Base-by-base conservation (phyloP, 1,140 invertebrate genomes). In the Colletes gigas region DNA sequence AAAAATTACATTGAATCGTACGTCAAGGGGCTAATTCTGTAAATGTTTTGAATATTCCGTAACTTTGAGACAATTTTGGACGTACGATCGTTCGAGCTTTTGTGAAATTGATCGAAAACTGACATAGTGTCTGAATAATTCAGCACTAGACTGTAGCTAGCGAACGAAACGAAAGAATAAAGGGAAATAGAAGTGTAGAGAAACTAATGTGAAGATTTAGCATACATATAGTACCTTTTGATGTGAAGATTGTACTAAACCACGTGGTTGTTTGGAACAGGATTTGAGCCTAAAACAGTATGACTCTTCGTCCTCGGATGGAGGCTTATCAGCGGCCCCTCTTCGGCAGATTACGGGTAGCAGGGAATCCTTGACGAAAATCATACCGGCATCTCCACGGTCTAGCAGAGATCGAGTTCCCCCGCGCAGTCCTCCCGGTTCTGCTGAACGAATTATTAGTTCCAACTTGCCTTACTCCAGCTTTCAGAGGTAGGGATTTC, bases 201-300 rank as follows among this genome's bases (percentile, higher is more conserved):
- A 15, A 57, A 15, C n/a, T 57, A 57, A 57, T 57, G 2, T 30
- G 30, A 30, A 30, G 30, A 30, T 30, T 30, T 30, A 30, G 30
- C 30, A 2, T 30, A 30, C 30, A 2, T 1, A 30, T 30, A 30
- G 30, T 30, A 30, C 30, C 2, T 30, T 30, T 30, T 30, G 30
- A 30, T 30, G 30, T 59, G 15, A n/a, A 21, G 19, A 6, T 30
- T 47, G 52, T 15, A 81, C 47, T 30, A 63, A 54, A 17, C 21
- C 0, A 41, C 17, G 44, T 71, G 54, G 14, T 66, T 69, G 21
- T 79, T 83, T 67, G 1, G 83, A 60, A 72, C 72, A 93, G 92
- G 93, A 93, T 47, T 70, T 91, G 71, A 92, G 91, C 82, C 88
- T 91, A 57, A 93, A 92, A 85, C 92, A 93, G 70, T 92, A 92